Percentiles rank a stretch among this genome's conserved stretches.
Conservation (phyloP, 1,140 invertebrate species). For the Himalopsyche phryganea region DNA sequence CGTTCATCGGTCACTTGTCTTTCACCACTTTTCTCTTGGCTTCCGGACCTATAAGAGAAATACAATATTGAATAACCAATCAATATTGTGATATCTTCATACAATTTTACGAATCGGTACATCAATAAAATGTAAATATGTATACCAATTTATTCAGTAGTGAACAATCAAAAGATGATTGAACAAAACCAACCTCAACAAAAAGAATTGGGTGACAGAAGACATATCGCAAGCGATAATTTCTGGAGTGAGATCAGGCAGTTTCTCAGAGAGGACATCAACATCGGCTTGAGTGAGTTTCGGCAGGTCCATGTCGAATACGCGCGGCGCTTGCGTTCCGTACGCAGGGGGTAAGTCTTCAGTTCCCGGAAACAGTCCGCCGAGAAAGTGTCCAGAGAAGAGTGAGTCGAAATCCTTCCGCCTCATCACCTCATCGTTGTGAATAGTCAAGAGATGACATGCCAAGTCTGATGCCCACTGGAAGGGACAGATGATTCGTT, state of each 20-base stretch:
- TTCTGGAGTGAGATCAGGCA: slow-evolving; percentile 44
- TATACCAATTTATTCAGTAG: neutral
- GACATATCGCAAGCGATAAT: slow-evolving; percentile 62
- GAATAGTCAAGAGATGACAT: slow-evolving; percentile 67
- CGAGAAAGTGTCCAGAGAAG: slow-evolving; percentile 85
- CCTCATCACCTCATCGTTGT: slow-evolving; percentile 70
- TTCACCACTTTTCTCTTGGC: slow-evolving; percentile 15
- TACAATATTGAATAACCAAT: neutral
- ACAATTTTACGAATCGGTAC: too few species aligned
- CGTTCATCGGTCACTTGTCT: slow-evolving; percentile 13
- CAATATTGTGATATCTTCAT: too few species aligned
- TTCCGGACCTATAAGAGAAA: slow-evolving; percentile 15
- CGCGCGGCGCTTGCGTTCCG: slow-evolving; percentile 72
- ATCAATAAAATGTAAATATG: too few species aligned
- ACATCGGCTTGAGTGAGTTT: slow-evolving; percentile 55
- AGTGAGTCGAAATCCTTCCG: slow-evolving; percentile 69
- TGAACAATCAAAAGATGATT: neutral
- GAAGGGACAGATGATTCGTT: too few species aligned
- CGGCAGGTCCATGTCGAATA: slow-evolving; percentile 73
- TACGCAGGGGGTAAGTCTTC: slow-evolving; percentile 81
- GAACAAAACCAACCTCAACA: slow-evolving; percentile 47
- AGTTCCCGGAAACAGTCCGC: slow-evolving; percentile 81
- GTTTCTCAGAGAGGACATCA: slow-evolving; percentile 38
- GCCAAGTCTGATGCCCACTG: slow-evolving; percentile 77
- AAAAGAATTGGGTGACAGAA: slow-evolving; percentile 69